phyloP scores from a whole-genome alignment of 2,113 vertebrate genomes.

The Stomatorhinus ivindoensis region DNA sequence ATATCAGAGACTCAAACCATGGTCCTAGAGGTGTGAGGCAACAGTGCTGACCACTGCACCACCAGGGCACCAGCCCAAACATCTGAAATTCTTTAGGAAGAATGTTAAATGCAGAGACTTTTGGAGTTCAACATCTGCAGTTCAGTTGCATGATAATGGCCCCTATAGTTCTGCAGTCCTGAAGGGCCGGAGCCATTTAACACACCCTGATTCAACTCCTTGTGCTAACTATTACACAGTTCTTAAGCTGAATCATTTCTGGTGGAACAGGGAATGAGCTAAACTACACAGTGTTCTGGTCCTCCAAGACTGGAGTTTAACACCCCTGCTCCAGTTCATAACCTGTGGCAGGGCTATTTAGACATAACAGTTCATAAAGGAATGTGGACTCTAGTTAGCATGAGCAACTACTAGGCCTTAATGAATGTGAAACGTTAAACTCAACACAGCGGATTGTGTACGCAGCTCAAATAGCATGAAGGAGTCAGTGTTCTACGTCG shows the following conservation, averaged over 20 bases:
- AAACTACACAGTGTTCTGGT: too few relatives aligned
- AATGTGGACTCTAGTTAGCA: neutral
- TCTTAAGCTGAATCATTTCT: too few relatives aligned
- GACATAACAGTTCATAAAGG: neutral
- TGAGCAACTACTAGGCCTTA: neutral
- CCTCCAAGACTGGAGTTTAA: too few relatives aligned
- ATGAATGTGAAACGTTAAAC: neutral
- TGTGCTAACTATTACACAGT: too few relatives aligned
- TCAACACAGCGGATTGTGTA: neutral
- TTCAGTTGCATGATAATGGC: neutral
- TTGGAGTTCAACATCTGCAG: neutral
- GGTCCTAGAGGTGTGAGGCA: neutral
- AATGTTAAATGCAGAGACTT: neutral
- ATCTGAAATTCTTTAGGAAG: neutral
- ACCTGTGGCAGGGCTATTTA: neutral
- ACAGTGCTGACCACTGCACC: neutral
- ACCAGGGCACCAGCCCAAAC: too few relatives aligned
- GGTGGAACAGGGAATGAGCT: too few relatives aligned
- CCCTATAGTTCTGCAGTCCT: neutral
- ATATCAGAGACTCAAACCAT: neutral
- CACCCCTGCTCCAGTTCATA: neutral
- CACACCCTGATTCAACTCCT: too few relatives aligned
- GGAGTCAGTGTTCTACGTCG: neutral
- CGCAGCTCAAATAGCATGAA: slow-evolving; percentile 1
- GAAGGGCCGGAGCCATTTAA: too few relatives aligned